These are phyloP conservation scores for Strigops habroptila DNA, from an alignment of 2,113 vertebrate genomes.

Conservation along the genomic window DNA sequence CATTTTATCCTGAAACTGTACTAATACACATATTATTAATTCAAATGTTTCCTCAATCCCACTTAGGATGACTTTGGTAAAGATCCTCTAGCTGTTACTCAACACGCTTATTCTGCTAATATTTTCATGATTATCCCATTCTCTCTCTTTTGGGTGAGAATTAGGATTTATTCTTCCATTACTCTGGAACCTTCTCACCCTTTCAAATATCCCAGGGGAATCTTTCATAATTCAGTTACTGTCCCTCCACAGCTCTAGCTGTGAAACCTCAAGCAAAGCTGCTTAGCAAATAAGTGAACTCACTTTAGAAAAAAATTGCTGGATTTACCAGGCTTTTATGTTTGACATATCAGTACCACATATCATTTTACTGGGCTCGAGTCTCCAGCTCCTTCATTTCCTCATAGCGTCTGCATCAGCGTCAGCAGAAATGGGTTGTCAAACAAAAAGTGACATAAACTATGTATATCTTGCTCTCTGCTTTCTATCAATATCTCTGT, in stretches of 20 bases:
- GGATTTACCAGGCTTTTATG: slow-evolving; percentile 26
- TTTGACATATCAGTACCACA: not conserved
- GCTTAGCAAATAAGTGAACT: slow-evolving; percentile 60
- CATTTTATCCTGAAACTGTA: slow-evolving; percentile 21
- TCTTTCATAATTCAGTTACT: slow-evolving; percentile 60
- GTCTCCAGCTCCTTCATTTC: not conserved
- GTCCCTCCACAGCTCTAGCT: not conserved
- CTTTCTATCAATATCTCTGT: not conserved
- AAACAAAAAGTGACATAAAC: not conserved
- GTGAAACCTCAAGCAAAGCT: slow-evolving; percentile 54
- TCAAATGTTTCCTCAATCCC: slow-evolving; percentile 55
- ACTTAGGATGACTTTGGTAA: slow-evolving; percentile 53
- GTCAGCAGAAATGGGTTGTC: not conserved
- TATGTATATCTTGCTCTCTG: not conserved
- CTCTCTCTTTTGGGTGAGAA: slow-evolving; percentile 44
- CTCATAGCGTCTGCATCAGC: not conserved
- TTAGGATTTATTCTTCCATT: slow-evolving; percentile 59
- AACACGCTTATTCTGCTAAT: slow-evolving; percentile 51
- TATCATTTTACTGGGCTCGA: not conserved
- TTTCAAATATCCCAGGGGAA: slow-evolving; percentile 51
- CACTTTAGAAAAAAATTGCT: not conserved
- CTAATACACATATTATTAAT: slow-evolving; percentile 58
- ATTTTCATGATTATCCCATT: slow-evolving; percentile 61
- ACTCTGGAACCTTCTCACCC: slow-evolving; percentile 58
- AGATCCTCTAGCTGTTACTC: slow-evolving; percentile 57